phyloP scores from a whole-genome alignment of 92 coral and sea anemone species.

The Heteractis magnifica region DNA sequence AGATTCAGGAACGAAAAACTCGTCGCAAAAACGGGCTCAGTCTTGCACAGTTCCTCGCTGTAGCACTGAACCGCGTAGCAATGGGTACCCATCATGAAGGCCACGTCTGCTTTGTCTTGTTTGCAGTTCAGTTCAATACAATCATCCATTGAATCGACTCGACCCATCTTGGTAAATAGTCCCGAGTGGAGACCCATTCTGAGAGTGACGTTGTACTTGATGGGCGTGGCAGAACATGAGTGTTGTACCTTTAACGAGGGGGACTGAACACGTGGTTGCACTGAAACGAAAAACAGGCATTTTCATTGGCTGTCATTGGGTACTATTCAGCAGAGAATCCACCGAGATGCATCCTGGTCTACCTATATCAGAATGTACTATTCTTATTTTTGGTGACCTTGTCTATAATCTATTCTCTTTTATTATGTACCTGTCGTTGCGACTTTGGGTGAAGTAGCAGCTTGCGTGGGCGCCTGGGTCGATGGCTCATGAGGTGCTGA shows the following conservation, averaged over 20 bases:
- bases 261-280: slow-evolving; percentile 20
- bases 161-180: slow-evolving; percentile 77
- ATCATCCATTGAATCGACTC: slow-evolving; percentile 91
- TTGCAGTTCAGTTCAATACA: slow-evolving; percentile 94
- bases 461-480: slow-evolving; percentile 15
- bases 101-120: slow-evolving; percentile 79
- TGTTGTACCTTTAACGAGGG: slow-evolving; percentile 60
- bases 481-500: not conserved
- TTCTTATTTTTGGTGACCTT: no score
- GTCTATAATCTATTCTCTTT: no score
- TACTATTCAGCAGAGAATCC: not conserved
- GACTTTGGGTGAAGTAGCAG: not conserved
- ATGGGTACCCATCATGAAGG: slow-evolving; percentile 92
- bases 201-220: slow-evolving; percentile 86
- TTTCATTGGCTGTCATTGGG: not conserved
- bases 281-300: slow-evolving; percentile 27
- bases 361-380: not conserved
- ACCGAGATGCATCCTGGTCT: not conserved
- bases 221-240: slow-evolving; percentile 86
- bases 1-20: slow-evolving; percentile 72
- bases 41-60: slow-evolving; percentile 87
- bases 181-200: slow-evolving; percentile 99
- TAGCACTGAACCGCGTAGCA: slow-evolving; percentile 95
- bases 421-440: not conserved
- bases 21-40: slow-evolving; percentile 79